These are phyloP conservation scores for Nesidiocoris tenuis DNA, from an alignment of 2,888 invertebrate genomes.

Conservation along the genomic window DNA sequence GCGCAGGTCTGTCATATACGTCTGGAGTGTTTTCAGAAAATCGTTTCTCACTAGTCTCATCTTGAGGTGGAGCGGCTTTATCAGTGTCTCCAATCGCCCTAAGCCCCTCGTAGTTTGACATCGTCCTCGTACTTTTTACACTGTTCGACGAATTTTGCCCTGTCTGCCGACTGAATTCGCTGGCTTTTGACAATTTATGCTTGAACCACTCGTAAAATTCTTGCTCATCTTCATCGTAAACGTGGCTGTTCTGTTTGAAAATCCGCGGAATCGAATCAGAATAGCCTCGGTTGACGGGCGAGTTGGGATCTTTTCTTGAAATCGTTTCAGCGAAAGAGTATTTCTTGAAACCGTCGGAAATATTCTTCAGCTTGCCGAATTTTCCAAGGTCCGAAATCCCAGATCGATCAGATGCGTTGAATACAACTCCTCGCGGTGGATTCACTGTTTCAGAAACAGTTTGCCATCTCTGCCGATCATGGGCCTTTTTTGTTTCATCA, in stretches of 20 bases:
- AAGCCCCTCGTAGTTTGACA: too few relatives aligned
- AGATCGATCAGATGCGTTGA: not conserved
- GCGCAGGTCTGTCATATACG: too few relatives aligned
- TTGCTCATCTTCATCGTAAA: slow-evolving; percentile 13
- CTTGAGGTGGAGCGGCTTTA: too few relatives aligned
- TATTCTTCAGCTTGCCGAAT: not conserved
- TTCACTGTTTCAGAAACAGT: not conserved
- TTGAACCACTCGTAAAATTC: slow-evolving; percentile 15
- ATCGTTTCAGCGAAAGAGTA: slow-evolving; percentile 1
- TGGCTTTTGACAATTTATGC: not conserved
- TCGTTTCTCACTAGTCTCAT: too few relatives aligned
- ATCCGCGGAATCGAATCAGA: too few relatives aligned
- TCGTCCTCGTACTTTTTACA: too few relatives aligned
- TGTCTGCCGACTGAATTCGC: too few relatives aligned
- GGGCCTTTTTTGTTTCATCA: not conserved
- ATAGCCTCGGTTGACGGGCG: too few relatives aligned
- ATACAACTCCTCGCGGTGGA: not conserved
- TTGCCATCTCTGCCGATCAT: not conserved
- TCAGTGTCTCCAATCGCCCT: too few relatives aligned
- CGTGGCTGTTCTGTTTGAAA: not conserved
- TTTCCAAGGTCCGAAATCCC: not conserved
- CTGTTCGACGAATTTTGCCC: too few relatives aligned
- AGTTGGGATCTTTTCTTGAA: not conserved
- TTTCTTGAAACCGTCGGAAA: not conserved
- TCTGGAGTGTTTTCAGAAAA: too few relatives aligned